These are phyloP conservation scores for Hirudinaria manillensis DNA, from an alignment of 2,888 invertebrate species.

Conservation along the genomic window DNA sequence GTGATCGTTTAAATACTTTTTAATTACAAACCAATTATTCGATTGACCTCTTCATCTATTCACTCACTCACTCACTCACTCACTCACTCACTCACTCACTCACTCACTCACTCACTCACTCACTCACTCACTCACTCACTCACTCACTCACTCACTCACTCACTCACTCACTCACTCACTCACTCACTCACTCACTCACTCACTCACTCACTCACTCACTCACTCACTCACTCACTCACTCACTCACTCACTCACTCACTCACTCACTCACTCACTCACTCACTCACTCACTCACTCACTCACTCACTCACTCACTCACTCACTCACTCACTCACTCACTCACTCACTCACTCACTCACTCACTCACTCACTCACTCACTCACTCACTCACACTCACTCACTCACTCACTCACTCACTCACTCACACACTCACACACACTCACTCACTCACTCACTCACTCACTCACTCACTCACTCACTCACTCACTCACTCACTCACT, in stretches of 20 bases:
- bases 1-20: too few relatives aligned
- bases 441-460: too few relatives aligned
- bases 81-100: constrained; percentile 7
- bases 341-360: too few relatives aligned
- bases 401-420: too few relatives aligned
- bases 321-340: background rate
- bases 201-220: constrained; percentile 7
- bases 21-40: too few relatives aligned
- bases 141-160: constrained; percentile 7
- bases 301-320: constrained; percentile 7
- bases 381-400: too few relatives aligned
- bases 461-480: too few relatives aligned
- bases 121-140: constrained; percentile 7
- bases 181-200: constrained; percentile 7
- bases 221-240: constrained; percentile 7
- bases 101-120: constrained; percentile 7
- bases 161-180: constrained; percentile 7
- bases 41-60: background rate
- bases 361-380: too few relatives aligned
- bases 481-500: too few relatives aligned
- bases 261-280: constrained; percentile 7
- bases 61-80: constrained; percentile 7
- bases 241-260: constrained; percentile 7
- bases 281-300: constrained; percentile 7
- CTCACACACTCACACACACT: too few relatives aligned